Conservation (phyloP, 2,888 invertebrate genomes). For the Arctia plantaginis region DNA sequence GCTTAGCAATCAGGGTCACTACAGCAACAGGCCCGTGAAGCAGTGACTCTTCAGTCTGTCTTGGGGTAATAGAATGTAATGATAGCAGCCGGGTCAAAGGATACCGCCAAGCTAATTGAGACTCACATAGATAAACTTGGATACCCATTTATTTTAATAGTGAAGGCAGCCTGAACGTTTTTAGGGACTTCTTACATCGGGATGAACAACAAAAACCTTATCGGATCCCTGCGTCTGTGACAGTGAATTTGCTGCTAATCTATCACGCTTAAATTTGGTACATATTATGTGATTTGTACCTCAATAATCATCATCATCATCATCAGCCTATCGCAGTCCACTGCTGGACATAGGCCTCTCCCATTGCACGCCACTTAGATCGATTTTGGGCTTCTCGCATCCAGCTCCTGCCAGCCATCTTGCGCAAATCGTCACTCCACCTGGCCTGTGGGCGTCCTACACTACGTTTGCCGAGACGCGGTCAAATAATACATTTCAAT, state of each 20-base stretch:
- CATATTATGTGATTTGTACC: background rate
- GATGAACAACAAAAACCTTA: background rate
- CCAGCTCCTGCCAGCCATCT: no score
- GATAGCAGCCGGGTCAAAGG: conserved; percentile 35
- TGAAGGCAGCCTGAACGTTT: background rate
- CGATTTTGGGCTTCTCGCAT: no score
- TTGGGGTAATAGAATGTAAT: conserved; percentile 47
- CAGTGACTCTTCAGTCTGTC: conserved; percentile 49
- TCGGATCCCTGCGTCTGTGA: background rate
- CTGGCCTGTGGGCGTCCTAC: no score
- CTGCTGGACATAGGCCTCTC: no score
- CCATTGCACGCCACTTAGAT: no score
- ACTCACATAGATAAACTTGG: conserved; percentile 19
- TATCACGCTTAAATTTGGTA: background rate
- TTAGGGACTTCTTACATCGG: background rate
- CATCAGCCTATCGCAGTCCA: no score
- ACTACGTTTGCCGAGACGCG: no score
- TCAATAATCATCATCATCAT: no score
- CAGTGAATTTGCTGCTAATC: background rate
- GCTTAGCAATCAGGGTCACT: no score
- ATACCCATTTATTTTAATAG: background rate
- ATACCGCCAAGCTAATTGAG: conserved; percentile 27
- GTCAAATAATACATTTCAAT: background rate
- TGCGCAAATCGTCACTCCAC: no score
- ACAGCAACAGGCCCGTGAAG: no score